A percentile compares a stretch with the other conserved stretches of the same genome.
phyloP scores from a whole-genome alignment of 2,113 vertebrate genomes.

The Microtus oregoni region DNA sequence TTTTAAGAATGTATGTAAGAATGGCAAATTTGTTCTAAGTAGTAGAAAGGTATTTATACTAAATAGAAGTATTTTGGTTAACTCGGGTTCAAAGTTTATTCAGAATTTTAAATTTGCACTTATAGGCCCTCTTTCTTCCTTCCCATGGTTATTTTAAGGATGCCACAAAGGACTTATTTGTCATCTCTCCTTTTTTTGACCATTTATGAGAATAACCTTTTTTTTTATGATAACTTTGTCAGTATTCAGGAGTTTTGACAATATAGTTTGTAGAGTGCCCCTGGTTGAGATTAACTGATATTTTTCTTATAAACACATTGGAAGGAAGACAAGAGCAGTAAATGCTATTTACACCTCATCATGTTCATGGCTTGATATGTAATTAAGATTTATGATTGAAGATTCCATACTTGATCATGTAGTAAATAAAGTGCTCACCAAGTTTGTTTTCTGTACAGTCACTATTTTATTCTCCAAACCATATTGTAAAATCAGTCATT shows the following conservation, averaged over 20 bases:
- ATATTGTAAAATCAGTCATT: neutral
- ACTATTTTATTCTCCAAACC: neutral
- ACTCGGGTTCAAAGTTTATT: neutral
- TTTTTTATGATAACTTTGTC: neutral
- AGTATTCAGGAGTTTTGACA: neutral
- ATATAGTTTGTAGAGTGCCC: neutral
- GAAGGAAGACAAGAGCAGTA: neutral
- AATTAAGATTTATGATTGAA: slow-evolving; percentile 21
- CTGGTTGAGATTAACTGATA: neutral
- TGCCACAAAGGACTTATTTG: neutral
- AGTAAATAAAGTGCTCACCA: neutral
- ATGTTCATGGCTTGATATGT: neutral
- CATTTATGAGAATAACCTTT: neutral
- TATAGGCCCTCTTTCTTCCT: neutral
- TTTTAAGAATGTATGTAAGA: neutral
- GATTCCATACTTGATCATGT: neutral
- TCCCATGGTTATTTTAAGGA: neutral
- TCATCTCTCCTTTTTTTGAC: neutral
- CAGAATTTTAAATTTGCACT: neutral
- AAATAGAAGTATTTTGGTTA: neutral
- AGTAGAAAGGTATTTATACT: neutral
- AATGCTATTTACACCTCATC: neutral
- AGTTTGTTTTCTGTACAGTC: too few species aligned
- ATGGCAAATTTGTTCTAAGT: neutral
- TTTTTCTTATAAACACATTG: too few species aligned